A percentile compares a stretch with the other conserved stretches of the same genome.
Conservation (phyloP, 2,888 invertebrate species). For the Silvanus unidentatus region DNA sequence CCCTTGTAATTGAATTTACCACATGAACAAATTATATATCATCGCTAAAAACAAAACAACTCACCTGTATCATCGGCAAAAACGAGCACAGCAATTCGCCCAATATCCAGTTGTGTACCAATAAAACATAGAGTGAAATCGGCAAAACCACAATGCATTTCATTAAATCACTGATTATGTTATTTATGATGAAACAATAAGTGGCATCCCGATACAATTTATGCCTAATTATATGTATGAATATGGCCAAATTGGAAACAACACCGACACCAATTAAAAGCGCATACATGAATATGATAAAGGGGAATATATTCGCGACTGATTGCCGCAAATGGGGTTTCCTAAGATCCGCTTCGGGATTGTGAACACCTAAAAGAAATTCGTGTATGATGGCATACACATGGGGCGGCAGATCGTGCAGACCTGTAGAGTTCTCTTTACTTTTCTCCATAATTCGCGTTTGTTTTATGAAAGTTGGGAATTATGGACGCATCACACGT, state of each 20-base stretch:
- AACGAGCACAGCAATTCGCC: constrained; percentile 67
- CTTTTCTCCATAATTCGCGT: neutral
- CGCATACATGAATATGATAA: constrained; percentile 59
- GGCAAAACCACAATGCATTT: constrained; percentile 65
- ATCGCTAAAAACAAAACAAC: no score
- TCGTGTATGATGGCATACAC: constrained; percentile 35
- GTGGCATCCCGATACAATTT: constrained; percentile 58
- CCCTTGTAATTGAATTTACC: no score
- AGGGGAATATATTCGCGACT: constrained; percentile 52
- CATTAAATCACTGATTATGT: constrained; percentile 60
- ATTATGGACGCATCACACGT: constrained; percentile 2
- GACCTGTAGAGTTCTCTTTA: constrained; percentile 6
- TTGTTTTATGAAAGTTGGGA: neutral
- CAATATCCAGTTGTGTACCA: constrained; percentile 68
- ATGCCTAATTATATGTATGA: constrained; percentile 50
- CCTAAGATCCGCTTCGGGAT: constrained; percentile 48
- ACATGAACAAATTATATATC: no score
- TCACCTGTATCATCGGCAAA: constrained; percentile 67
- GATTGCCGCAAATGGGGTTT: constrained; percentile 57
- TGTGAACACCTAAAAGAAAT: constrained; percentile 32
- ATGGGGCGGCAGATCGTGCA: constrained; percentile 32
- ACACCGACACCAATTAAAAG: constrained; percentile 53
- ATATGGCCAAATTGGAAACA: constrained; percentile 54
- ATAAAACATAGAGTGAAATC: constrained; percentile 59
- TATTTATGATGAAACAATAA: constrained; percentile 60